Evolutionary conservation across 2,888 invertebrate species (phyloP), one percentile per base, ranked within the genome.

Genomic region (Neoascia interrupta): DNA sequence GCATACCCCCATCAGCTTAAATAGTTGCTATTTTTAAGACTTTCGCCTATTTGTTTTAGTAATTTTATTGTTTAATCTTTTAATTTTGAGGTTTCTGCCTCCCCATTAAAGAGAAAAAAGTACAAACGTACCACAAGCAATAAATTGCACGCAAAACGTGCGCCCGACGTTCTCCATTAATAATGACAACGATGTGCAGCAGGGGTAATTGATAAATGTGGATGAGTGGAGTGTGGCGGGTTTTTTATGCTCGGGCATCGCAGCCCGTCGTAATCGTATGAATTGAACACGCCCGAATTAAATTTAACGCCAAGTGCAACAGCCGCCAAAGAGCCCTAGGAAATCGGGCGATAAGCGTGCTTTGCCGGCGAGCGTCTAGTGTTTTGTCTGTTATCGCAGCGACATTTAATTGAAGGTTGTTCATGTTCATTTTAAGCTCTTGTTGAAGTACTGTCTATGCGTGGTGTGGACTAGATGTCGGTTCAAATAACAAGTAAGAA

Each of bases 1-100:
- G 51, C 69, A 37, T 37, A n/a, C n/a, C n/a, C 37, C 56, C 16
- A 75, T 75, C 69, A 75, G 56, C 75, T 69, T 75, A 75, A 69
- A 47, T 41, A 19, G 26, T 26, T n/a, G 18, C 18, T 39, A 43
- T 43, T 64, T 3, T 2, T 47, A 11, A n/a, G 4, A 39, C n/a
- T n/a, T n/a, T n/a, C n/a, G n/a, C n/a, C 15, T 10, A 63, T 34
- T 43, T 11, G 21, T 23, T 45, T 45, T 23, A 45, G 23, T 45
- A 13, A 26, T 8, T 21, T n/a, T n/a, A n/a, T n/a, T n/a, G n/a
- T n/a, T n/a, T n/a, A n/a, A n/a, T n/a, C n/a, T n/a, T n/a, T n/a
- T n/a, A n/a, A n/a, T n/a, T n/a, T n/a, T 26, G 10, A 26, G 26
- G 10, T 26, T 11, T 21, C 19, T 21, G 21, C 19, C 41, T 41